Base-by-base conservation (phyloP, 2,888 invertebrate species). In the Noctua janthe region DNA sequence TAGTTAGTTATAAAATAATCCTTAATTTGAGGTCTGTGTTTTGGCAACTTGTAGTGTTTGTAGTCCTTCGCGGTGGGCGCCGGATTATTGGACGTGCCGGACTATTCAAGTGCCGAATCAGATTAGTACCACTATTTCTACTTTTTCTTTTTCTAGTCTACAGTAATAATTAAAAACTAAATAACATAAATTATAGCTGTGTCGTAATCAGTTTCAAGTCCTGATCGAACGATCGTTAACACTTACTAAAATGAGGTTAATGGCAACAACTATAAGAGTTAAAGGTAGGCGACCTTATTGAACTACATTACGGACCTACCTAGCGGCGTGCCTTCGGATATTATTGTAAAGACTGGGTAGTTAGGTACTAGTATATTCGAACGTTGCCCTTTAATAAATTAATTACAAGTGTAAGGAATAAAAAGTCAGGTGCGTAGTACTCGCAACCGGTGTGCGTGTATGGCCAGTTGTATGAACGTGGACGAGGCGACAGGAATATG, bases 241-340 rank as follows among this genome's bases (percentile, higher is more conserved):
- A 43, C 49, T 56, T 76, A 62, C 20, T 20, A 29, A 78, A 89
- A 77, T 73, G 71, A 82, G 89, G 89, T 78, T 89, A 89, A 89
- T 87, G 78, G 80, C 47, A 35, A 82, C 47, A 0, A 64, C 47
- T 78, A n/a, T 43, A 72, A 74, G 59, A 67, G 69, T 67, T 74
- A 80, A 83, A 87, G 85, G 73, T 80, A 78, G 59, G 64, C 69
- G 51, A 79, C 81, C 80, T 74, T 73, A 66, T 56, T 71, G 62
- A 67, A 75, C 75, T 77, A 78, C 64, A 62, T 74, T 56, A 79
- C 15, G n/a, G 66, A 29, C 75, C 39, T 54, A 78, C 74, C 23
- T n/a, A 64, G 43, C 5, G 20, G 51, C 54, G 23, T 54, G 69
- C n/a, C n/a, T 62, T 20, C 7, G 10, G 59, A 54, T 51, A 39